Conservation (phyloP, 37 sponge, comb jelly and placozoan species). For the Axinella damicornis region DNA sequence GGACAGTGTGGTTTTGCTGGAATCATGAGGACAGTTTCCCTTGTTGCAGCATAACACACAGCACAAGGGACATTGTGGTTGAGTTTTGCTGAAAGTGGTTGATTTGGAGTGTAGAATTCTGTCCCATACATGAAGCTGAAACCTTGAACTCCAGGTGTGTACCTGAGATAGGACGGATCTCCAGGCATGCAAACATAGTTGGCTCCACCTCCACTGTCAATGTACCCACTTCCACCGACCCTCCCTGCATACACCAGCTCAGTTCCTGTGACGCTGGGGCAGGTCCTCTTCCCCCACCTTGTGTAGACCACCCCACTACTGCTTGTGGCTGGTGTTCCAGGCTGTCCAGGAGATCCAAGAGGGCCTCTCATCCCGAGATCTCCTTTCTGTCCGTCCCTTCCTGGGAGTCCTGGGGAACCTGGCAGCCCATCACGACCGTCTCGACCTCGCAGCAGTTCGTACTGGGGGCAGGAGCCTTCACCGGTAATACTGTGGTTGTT, state of each 20-base stretch:
- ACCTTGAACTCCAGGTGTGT: constrained; percentile 18
- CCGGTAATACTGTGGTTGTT: too few relatives aligned
- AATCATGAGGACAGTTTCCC: constrained; percentile 33
- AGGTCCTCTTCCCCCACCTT: constrained; percentile 34
- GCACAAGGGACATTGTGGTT: constrained; percentile 55
- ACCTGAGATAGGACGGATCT: constrained; percentile 27
- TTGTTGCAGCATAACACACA: constrained; percentile 48
- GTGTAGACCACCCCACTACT: constrained; percentile 10
- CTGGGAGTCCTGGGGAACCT: not conserved
- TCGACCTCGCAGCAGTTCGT: too few relatives aligned
- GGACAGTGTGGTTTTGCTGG: constrained; percentile 51
- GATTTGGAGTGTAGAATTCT: constrained; percentile 17
- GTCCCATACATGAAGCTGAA: constrained; percentile 26
- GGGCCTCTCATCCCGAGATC: not conserved
- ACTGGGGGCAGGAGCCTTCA: too few relatives aligned
- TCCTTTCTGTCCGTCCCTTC: not conserved
- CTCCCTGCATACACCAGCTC: constrained; percentile 20
- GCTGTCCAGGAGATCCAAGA: not conserved
- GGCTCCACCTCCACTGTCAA: constrained; percentile 7
- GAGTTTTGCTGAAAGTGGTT: not conserved
- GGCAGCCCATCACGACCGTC: not conserved
- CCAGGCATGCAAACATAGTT: constrained; percentile 40
- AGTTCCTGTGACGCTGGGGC: constrained; percentile 25
- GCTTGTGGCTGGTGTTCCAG: constrained; percentile 24
- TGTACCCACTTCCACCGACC: not conserved